phyloP scores from a whole-genome alignment of 2,888 invertebrate genomes.

The Luperina testacea region DNA sequence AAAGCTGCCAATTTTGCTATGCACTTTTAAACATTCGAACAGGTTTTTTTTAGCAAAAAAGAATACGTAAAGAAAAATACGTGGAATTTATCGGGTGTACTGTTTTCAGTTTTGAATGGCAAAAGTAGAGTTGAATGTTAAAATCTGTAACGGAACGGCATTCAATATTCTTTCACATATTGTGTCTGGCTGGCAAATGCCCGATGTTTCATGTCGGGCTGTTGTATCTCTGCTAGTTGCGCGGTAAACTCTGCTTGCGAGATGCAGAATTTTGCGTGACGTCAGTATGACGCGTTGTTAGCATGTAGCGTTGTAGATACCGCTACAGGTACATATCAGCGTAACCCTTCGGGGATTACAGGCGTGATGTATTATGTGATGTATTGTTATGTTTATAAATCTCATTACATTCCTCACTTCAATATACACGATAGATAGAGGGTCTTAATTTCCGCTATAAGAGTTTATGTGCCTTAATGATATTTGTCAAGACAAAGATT shows the following conservation, averaged over 20 bases:
- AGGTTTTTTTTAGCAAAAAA: conserved; percentile 30
- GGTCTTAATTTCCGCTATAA: not conserved
- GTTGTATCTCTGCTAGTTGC: too few relatives aligned
- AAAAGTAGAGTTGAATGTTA: conserved; percentile 13
- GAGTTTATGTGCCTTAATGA: conserved; percentile 19
- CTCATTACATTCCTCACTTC: not conserved
- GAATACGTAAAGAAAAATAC: conserved; percentile 36
- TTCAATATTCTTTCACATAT: not conserved
- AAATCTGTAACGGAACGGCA: not conserved
- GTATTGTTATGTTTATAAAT: not conserved
- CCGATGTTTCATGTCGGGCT: too few relatives aligned
- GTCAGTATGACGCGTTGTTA: too few relatives aligned
- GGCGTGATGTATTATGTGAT: too few relatives aligned
- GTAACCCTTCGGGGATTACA: too few relatives aligned
- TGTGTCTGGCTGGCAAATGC: too few relatives aligned
- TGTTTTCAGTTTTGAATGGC: conserved; percentile 21
- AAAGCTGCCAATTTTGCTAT: conserved; percentile 41
- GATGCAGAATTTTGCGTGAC: too few relatives aligned
- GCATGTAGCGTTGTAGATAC: too few relatives aligned
- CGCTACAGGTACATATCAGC: too few relatives aligned
- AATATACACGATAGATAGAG: not conserved
- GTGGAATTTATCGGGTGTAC: not conserved
- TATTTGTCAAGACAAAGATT: conserved; percentile 36
- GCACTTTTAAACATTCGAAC: conserved; percentile 37
- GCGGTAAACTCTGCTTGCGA: too few relatives aligned